Conservation (phyloP, 2,888 invertebrate genomes). For the Fragum fragum region DNA sequence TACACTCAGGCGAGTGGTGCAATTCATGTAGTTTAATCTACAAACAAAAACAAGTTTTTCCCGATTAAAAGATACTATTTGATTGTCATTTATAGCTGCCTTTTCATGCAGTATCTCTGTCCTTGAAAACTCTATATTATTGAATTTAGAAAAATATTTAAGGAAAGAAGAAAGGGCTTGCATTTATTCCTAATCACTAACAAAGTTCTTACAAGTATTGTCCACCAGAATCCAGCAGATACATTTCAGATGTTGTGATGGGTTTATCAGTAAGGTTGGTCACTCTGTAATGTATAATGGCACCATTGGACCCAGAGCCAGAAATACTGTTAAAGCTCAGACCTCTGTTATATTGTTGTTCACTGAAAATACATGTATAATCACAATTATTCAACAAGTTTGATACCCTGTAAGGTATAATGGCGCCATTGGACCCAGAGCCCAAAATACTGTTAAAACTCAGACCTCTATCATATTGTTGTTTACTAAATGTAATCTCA, state of each 20-base stretch:
- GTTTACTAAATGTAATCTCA: slow-evolving; percentile 17
- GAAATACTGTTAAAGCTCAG: slow-evolving; percentile 85
- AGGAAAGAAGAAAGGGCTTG: too few relatives aligned
- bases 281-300: slow-evolving; percentile 85
- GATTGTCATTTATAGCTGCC: too few relatives aligned
- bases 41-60: too few relatives aligned
- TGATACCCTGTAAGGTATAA: slow-evolving; percentile 84
- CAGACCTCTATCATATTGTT: slow-evolving; percentile 76
- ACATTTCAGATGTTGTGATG: slow-evolving; percentile 82
- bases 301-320: slow-evolving; percentile 84
- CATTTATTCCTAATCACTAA: too few relatives aligned
- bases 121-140: too few relatives aligned
- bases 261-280: slow-evolving; percentile 81
- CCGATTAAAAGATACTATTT: too few relatives aligned
- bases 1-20: too few relatives aligned
- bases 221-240: slow-evolving; percentile 85
- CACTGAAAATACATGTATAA: slow-evolving; percentile 57
- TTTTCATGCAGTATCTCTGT: too few relatives aligned
- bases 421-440: slow-evolving; percentile 84
- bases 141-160: too few relatives aligned
- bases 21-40: too few relatives aligned
- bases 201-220: slow-evolving; percentile 85
- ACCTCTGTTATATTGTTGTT: slow-evolving; percentile 69
- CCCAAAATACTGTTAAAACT: slow-evolving; percentile 85
- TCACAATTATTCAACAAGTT: slow-evolving; percentile 79